These are phyloP conservation scores for rat (Rattus norvegicus) DNA, from an alignment of 2,113 vertebrate species.

Conservation along the genomic window DNA sequence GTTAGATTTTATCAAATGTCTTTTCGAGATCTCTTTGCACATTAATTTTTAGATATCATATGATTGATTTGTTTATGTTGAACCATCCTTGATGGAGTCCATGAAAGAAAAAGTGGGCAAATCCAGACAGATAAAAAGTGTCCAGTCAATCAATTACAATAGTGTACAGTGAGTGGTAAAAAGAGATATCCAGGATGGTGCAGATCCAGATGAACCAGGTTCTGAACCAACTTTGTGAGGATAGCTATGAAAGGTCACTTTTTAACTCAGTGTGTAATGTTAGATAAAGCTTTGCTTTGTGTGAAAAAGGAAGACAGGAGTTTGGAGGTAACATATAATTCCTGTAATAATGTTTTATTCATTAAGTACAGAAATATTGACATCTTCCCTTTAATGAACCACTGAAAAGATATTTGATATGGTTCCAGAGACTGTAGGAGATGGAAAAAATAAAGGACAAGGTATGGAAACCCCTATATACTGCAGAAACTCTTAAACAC, in stretches of 20 bases:
- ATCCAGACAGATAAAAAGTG: neutral
- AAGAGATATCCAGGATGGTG: neutral
- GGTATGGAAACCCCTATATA: neutral
- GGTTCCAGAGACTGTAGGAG: neutral
- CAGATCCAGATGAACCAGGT: neutral
- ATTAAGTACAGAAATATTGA: neutral
- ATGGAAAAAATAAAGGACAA: neutral
- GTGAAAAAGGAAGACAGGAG: neutral
- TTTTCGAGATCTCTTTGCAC: neutral
- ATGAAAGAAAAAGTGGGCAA: neutral
- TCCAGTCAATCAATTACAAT: neutral
- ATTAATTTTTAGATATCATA: neutral
- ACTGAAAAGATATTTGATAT: neutral
- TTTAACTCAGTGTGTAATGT: neutral
- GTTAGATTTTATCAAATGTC: neutral
- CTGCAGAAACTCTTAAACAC: neutral
- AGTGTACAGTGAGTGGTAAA: neutral
- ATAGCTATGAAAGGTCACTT: neutral
- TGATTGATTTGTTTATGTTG: neutral
- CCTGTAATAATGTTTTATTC: neutral
- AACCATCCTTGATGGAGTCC: neutral
- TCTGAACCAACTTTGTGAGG: neutral
- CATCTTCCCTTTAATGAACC: neutral
- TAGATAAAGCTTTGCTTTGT: neutral
- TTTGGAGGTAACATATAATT: neutral